Base-by-base conservation (phyloP, 2,888 invertebrate species). In the Stegophylla sp. region DNA sequence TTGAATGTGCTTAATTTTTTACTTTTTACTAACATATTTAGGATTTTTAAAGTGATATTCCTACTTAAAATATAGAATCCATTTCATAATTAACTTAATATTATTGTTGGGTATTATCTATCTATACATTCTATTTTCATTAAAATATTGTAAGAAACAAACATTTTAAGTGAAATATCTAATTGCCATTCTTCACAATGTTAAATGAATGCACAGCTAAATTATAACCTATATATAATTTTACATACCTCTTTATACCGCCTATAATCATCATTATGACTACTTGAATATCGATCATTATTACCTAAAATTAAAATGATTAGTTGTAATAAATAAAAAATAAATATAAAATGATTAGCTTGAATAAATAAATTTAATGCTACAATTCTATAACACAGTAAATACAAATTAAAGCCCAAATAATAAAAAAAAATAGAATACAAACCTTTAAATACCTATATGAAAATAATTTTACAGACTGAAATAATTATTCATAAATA, bases 191-290 rank as follows among this genome's bases (percentile, higher is more conserved):
- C 26, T 5, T 53, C 17, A 53, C 13, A 75, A 13, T 76, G 23
- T 64, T 41, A 75, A 66, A 66, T 66, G 23, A 76, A 53, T 66
- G 23, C 66, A 66, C 7, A 51, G 48, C 34, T 63, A 75, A 51
- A 34, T n/a, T n/a, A 23, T 26, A 63, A 41, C 23, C n/a, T 63
- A 48, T 61, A 53, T 26, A 43, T 66, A 61, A 63, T 41, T 63
- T 63, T 41, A 79, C 79, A 79, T 79, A 79, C 79, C 79, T 79
- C 79, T 71, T 79, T 79, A 23, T 79, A 79, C 3, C 71, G 59
- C 26, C 79, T 71, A 41, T 69, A 71, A 13, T 79, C 79, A 71
- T 79, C 79, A 79, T 71, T 79, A 71, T 79, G 79, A 79, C 61
- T 48, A 79, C 48, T 79, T 48, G 79, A 71, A 71, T 79, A 79